A percentile compares a stretch with the other conserved stretches of the same genome.
These are phyloP conservation scores for Sceloporus tristichus DNA, from an alignment of 2,113 vertebrate species.

Conservation along the genomic window DNA sequence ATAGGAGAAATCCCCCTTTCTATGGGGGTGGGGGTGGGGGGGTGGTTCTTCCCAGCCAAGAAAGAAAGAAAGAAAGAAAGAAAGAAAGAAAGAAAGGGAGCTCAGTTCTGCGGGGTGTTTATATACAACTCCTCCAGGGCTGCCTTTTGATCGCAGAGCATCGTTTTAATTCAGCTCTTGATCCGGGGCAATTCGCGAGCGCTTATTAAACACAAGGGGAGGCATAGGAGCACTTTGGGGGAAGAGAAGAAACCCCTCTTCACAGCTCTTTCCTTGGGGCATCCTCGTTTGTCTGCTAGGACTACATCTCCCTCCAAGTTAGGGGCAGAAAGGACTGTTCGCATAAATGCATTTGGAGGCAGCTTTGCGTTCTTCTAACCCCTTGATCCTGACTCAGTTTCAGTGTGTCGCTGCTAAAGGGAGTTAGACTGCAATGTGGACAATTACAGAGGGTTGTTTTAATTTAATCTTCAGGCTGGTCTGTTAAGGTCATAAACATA, in stretches of 20 bases:
- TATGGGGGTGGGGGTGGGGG: too few relatives aligned
- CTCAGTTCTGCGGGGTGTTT: slow-evolving; percentile 4
- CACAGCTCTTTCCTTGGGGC: slow-evolving; percentile 1
- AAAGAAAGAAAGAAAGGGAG: background rate
- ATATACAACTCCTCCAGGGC: slow-evolving; percentile 14
- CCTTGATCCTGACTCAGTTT: background rate
- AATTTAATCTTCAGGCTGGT: too few relatives aligned
- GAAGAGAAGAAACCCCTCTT: background rate
- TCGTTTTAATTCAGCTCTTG: slow-evolving; percentile 23
- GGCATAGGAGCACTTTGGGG: background rate
- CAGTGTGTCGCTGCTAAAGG: background rate
- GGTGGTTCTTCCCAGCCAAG: background rate
- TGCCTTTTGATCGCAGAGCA: slow-evolving; percentile 26
- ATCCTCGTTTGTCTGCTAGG: background rate
- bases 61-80: background rate
- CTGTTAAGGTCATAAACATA: too few relatives aligned
- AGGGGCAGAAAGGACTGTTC: background rate
- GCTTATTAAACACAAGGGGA: slow-evolving; percentile 2
- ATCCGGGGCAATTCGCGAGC: slow-evolving; percentile 4
- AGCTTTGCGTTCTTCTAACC: background rate
- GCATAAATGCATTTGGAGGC: background rate
- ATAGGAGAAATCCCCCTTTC: background rate
- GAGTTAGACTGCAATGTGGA: too few relatives aligned
- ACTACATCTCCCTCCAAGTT: background rate
- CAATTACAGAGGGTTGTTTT: too few relatives aligned